phyloP scores from a whole-genome alignment of 2,888 invertebrate genomes.

The Drosophila parthenogenetica region DNA sequence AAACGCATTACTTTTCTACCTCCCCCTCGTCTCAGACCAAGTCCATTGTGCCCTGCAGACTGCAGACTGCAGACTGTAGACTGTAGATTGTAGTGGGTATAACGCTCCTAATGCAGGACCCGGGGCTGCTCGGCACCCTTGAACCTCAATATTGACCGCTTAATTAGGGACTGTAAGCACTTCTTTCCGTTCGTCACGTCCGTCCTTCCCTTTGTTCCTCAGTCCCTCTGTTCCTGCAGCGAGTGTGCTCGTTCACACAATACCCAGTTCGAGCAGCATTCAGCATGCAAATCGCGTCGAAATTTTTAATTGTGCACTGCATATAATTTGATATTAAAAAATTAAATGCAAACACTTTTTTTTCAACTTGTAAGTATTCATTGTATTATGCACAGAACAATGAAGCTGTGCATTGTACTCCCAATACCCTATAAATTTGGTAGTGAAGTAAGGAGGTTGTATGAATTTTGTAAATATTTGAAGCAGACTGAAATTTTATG shows the following conservation, averaged over 20 bases:
- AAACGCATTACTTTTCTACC: slow-evolving; percentile 41
- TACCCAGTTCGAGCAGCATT: slow-evolving; percentile 48
- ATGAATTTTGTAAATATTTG: background rate
- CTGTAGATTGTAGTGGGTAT: slow-evolving; percentile 27
- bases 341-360: slow-evolving; percentile 9
- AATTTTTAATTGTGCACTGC: slow-evolving; percentile 73
- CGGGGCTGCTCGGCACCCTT: slow-evolving; percentile 61
- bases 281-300: slow-evolving; percentile 64
- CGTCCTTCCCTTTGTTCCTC: slow-evolving; percentile 2
- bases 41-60: slow-evolving; percentile 17
- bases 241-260: slow-evolving; percentile 34
- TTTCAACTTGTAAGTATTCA: slow-evolving; percentile 14
- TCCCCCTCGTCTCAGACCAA: background rate
- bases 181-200: slow-evolving; percentile 34
- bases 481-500: no score
- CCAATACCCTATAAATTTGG: background rate
- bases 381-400: slow-evolving; percentile 14
- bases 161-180: slow-evolving; percentile 71
- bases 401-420: slow-evolving; percentile 5
- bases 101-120: slow-evolving; percentile 61
- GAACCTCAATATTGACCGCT: slow-evolving; percentile 72
- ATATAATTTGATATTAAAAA: slow-evolving; percentile 74
- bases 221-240: no score
- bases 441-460: background rate
- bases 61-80: background rate